Evolutionary conservation across 1,140 invertebrate species (phyloP).

Genomic region (Gyrodactylus bullatarudis): DNA sequence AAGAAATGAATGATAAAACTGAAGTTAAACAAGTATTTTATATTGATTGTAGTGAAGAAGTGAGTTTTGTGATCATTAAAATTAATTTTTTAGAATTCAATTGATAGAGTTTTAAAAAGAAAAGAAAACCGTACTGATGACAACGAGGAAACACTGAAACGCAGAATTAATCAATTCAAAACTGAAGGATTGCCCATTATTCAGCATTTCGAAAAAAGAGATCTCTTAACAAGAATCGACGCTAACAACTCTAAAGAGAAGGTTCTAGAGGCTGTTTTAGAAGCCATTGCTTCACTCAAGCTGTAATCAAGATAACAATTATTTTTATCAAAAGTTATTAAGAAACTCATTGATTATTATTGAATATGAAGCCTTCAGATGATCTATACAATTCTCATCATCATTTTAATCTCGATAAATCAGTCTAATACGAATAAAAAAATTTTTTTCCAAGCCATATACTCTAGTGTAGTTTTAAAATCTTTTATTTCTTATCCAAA

Average conservation of each 20-base stretch:
- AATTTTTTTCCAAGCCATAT: too few species aligned
- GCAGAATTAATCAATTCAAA: constrained; percentile 35
- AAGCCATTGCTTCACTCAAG: too few species aligned
- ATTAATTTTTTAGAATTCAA: constrained; percentile 3
- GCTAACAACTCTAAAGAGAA: constrained; percentile 30
- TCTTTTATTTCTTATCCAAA: neutral
- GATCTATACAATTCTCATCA: neutral
- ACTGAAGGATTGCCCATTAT: constrained; percentile 73
- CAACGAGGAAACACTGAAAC: constrained; percentile 49
- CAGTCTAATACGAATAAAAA: too few species aligned
- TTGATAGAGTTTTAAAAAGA: too few species aligned
- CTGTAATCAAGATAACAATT: too few species aligned
- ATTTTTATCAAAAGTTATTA: too few species aligned
- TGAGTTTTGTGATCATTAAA: too few species aligned
- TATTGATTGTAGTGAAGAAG: constrained; percentile 51
- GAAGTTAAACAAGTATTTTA: constrained; percentile 58
- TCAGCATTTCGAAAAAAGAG: constrained; percentile 35
- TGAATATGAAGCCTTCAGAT: neutral
- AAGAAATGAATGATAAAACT: constrained; percentile 44
- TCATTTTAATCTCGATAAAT: neutral
- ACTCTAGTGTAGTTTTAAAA: neutral
- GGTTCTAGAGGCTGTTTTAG: constrained; percentile 25
- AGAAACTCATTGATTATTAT: neutral
- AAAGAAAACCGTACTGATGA: constrained; percentile 63
- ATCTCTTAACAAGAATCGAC: constrained; percentile 42